Evolutionary conservation across 2,888 invertebrate genomes (phyloP).

Genomic region (Branchinecta sandiegonensis): DNA sequence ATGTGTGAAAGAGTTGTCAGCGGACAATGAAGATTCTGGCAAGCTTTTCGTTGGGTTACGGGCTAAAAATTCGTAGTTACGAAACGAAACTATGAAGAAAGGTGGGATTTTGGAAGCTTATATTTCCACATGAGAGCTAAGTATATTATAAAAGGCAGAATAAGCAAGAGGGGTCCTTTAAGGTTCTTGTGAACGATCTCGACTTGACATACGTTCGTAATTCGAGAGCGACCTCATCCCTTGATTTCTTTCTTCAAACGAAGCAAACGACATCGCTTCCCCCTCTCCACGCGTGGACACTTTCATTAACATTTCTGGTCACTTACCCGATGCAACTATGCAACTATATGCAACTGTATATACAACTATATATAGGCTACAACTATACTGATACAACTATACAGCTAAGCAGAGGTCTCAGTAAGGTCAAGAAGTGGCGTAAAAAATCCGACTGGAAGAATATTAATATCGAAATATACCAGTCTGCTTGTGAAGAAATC

Average conservation of each 20-base stretch:
- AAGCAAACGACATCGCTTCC: constrained; percentile 11
- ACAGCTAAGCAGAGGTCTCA: background rate
- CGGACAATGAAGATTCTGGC: too few relatives aligned
- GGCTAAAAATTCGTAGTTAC: too few relatives aligned
- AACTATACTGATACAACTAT: background rate
- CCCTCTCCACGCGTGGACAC: constrained; percentile 7
- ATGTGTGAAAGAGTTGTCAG: too few relatives aligned
- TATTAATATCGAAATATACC: background rate
- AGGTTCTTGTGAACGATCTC: constrained; percentile 7
- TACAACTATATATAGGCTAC: too few relatives aligned
- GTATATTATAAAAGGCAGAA: too few relatives aligned
- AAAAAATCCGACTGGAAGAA: constrained; percentile 5
- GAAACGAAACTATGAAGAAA: too few relatives aligned
- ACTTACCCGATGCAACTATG: too few relatives aligned
- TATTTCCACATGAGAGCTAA: too few relatives aligned
- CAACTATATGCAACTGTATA: too few relatives aligned
- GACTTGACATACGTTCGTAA: constrained; percentile 5
- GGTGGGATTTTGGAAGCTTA: too few relatives aligned
- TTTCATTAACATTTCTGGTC: constrained; percentile 1
- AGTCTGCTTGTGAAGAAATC: background rate
- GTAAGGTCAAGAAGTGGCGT: background rate
- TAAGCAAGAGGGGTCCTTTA: too few relatives aligned
- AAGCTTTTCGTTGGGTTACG: too few relatives aligned
- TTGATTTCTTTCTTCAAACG: constrained; percentile 7
- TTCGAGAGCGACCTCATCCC: constrained; percentile 2